phyloP scores from a whole-genome alignment of 2,797 vertebrate genomes.

The Echeneis naucrates region DNA sequence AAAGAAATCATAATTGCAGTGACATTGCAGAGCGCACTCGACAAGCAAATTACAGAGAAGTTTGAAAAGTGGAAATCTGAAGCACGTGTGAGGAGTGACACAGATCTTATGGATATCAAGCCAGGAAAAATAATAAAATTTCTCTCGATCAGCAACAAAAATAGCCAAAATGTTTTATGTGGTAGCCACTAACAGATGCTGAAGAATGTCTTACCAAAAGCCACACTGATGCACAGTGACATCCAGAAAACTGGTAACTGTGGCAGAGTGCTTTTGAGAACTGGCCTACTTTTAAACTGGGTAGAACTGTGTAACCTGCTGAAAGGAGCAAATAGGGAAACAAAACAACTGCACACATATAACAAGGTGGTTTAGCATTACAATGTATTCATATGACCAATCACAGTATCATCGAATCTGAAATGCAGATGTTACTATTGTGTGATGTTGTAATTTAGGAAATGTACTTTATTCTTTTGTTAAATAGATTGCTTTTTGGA shows the following conservation, averaged over 20 bases:
- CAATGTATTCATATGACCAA: not conserved
- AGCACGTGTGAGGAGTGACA: not conserved
- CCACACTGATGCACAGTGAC: not conserved
- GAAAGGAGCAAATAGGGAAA: not conserved
- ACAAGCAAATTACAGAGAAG: not conserved
- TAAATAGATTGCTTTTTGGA: not conserved
- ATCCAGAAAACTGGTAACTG: conserved; percentile 5
- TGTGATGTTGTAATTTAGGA: not conserved
- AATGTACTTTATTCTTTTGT: no score
- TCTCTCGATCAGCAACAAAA: conserved; percentile 1
- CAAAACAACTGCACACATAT: no score
- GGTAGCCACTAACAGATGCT: not conserved
- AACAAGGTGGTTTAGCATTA: not conserved
- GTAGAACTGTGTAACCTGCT: not conserved
- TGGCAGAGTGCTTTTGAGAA: conserved; percentile 2
- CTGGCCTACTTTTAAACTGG: conserved; percentile 2
- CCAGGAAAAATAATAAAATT: conserved; percentile 4
- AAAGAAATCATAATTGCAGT: conserved; percentile 4
- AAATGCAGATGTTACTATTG: not conserved
- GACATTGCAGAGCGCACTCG: not conserved
- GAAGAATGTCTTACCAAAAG: not conserved
- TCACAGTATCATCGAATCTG: not conserved
- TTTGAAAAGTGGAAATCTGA: not conserved
- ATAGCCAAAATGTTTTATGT: not conserved
- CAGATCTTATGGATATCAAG: not conserved